A percentile compares a stretch with the other conserved stretches of the same genome.
Evolutionary conservation across 1,140 invertebrate genomes (phyloP).

Genomic region (Drosophila arizonae): DNA sequence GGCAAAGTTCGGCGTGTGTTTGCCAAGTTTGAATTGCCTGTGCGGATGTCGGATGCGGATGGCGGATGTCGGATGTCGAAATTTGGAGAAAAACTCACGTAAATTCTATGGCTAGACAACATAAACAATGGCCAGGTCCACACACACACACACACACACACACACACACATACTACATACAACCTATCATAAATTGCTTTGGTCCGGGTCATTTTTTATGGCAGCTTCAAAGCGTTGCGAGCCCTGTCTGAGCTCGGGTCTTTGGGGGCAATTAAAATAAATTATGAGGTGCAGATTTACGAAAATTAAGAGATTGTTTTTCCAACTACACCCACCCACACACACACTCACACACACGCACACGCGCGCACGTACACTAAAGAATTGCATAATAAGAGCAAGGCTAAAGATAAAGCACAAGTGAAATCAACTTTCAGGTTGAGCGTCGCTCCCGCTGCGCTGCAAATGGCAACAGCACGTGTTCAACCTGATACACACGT

Average conservation of each 20-base stretch:
- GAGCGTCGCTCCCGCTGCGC: constrained; percentile 45
- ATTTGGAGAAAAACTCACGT: constrained; percentile 56
- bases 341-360: constrained; percentile 7
- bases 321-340: constrained; percentile 24
- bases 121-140: constrained; percentile 64
- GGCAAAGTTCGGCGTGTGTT: constrained; percentile 55
- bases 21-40: constrained; percentile 42
- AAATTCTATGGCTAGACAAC: constrained; percentile 72
- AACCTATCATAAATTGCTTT: constrained; percentile 75
- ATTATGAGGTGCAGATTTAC: constrained; percentile 82
- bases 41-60: background rate
- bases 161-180: background rate
- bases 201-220: constrained; percentile 71
- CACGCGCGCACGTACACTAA: constrained; percentile 19
- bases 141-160: too few relatives aligned
- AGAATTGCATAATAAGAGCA: constrained; percentile 61
- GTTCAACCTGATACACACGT: constrained; percentile 29
- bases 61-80: constrained; percentile 24
- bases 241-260: constrained; percentile 51
- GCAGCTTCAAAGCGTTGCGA: constrained; percentile 32
- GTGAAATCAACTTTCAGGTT: constrained; percentile 80
- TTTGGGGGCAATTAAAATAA: constrained; percentile 81
- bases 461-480: constrained; percentile 55
- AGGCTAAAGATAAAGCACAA: constrained; percentile 61
- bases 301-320: constrained; percentile 82